These are phyloP conservation scores for Grus americana DNA, from an alignment of 2,113 vertebrate species.

Conservation along the genomic window DNA sequence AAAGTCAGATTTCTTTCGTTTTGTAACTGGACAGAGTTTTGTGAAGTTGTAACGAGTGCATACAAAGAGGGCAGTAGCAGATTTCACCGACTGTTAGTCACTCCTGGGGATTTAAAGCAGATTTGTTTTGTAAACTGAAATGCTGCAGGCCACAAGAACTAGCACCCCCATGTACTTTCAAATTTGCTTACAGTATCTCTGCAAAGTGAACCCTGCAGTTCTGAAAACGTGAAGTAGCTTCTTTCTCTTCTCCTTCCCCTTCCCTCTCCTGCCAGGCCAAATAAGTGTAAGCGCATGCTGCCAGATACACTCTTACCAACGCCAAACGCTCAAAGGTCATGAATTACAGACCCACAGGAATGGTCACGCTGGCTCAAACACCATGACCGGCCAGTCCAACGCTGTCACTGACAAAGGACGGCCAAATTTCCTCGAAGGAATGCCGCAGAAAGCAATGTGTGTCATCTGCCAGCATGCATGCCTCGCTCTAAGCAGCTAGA, in stretches of 20 bases:
- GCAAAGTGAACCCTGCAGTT: background rate
- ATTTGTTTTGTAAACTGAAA: background rate
- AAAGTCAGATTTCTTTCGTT: background rate
- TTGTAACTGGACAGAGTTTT: background rate
- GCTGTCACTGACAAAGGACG: background rate
- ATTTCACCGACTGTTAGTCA: background rate
- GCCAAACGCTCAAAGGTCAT: background rate
- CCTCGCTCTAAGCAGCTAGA: background rate
- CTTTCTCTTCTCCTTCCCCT: background rate
- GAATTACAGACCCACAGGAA: background rate
- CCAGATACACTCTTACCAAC: background rate
- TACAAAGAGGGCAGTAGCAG: background rate
- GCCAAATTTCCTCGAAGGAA: background rate
- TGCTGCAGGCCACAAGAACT: background rate
- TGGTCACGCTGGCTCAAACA: background rate
- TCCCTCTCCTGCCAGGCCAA: background rate
- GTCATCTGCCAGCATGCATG: background rate
- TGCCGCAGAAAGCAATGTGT: background rate
- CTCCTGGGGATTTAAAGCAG: background rate
- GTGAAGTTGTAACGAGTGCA: background rate
- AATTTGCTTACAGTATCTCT: background rate
- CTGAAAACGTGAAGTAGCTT: background rate
- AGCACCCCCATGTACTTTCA: background rate
- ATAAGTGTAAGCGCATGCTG: fast-evolving
- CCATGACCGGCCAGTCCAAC: background rate